These are phyloP conservation scores for Pardosa pseudoannulata DNA, from an alignment of 2,888 invertebrate species.

Conservation along the genomic window DNA sequence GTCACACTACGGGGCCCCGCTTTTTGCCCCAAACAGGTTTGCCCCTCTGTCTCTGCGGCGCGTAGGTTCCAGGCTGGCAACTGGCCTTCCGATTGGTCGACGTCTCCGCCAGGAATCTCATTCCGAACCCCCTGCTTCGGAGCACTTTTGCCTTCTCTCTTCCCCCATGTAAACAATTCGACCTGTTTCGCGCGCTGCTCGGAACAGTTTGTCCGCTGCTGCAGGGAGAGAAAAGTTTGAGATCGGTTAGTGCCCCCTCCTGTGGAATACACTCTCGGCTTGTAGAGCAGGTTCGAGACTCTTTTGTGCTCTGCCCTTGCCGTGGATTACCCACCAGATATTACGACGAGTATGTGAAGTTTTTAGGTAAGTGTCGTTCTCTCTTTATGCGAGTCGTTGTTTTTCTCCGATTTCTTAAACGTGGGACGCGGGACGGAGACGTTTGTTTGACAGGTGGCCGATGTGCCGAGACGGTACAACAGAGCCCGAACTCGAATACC, in stretches of 20 bases:
- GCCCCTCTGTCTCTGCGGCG: not conserved
- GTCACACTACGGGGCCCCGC: not conserved
- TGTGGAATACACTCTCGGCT: not conserved
- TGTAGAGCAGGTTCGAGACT: not conserved
- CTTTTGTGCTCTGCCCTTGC: not conserved
- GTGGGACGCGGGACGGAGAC: too few relatives aligned
- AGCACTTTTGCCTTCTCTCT: slow-evolving; percentile 1
- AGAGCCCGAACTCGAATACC: too few relatives aligned
- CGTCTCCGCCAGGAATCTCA: not conserved
- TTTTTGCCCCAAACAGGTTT: not conserved
- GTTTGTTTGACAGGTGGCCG: too few relatives aligned
- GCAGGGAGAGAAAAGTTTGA: not conserved
- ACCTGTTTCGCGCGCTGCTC: not conserved
- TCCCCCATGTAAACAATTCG: not conserved
- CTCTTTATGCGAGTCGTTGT: too few relatives aligned
- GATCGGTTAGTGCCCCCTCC: slow-evolving; percentile 4
- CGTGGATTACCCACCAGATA: not conserved
- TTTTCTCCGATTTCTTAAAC: too few relatives aligned
- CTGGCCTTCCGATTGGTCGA: not conserved
- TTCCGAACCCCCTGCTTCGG: not conserved
- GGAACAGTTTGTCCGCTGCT: too few relatives aligned
- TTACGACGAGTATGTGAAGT: not conserved
- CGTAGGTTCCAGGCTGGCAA: not conserved
- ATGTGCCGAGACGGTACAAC: too few relatives aligned
- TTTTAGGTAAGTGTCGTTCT: not conserved